Percentiles rank a stretch among this genome's conserved stretches.
phyloP scores from a whole-genome alignment of 2,888 invertebrate species.

The Dynastes maya region DNA sequence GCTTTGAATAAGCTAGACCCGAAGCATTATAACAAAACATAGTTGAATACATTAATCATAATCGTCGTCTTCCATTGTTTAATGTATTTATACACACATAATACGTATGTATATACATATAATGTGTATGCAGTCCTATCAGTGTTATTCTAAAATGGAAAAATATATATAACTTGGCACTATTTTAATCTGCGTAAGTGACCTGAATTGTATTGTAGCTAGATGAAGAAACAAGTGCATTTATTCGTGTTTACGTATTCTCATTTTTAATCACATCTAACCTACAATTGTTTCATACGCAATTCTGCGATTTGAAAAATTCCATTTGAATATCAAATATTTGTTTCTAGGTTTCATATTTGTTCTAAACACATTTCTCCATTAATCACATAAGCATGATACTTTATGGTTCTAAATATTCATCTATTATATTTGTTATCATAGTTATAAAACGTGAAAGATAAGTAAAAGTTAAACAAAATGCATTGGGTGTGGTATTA shows the following conservation, averaged over 20 bases:
- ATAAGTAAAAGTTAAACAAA: too few species aligned
- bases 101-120: slow-evolving; percentile 7
- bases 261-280: slow-evolving; percentile 36
- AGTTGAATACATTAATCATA: slow-evolving; percentile 13
- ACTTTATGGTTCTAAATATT: too few species aligned
- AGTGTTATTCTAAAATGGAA: slow-evolving; percentile 24
- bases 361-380: too few species aligned
- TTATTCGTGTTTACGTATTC: slow-evolving; percentile 23
- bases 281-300: slow-evolving; percentile 29
- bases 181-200: slow-evolving; percentile 42
- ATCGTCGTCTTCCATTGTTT: slow-evolving; percentile 28
- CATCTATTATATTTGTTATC: too few species aligned
- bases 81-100: not conserved
- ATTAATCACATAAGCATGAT: not conserved
- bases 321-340: slow-evolving; percentile 5
- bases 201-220: slow-evolving; percentile 26
- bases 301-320: slow-evolving; percentile 26
- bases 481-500: too few species aligned
- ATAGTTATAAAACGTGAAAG: too few species aligned
- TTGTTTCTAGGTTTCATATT: not conserved
- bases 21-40: not conserved
- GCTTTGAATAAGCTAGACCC: not conserved
- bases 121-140: slow-evolving; percentile 19
- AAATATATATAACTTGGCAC: slow-evolving; percentile 37
- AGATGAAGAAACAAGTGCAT: slow-evolving; percentile 35